phyloP scores from a whole-genome alignment of 2,797 vertebrate species.

The Danio choprae region DNA sequence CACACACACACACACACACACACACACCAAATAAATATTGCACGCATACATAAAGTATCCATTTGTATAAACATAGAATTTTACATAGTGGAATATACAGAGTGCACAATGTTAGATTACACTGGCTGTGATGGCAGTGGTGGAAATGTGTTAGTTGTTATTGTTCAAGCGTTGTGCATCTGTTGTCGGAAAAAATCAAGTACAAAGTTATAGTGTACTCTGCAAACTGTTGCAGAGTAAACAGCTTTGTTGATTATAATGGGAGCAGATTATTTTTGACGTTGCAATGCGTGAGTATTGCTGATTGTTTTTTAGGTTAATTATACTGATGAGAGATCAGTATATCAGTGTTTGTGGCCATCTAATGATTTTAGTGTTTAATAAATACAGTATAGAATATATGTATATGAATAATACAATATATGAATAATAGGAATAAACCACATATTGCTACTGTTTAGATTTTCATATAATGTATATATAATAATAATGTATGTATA shows the following conservation, averaged over 20 bases:
- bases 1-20: slow-evolving; percentile 48
- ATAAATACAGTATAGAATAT: background rate
- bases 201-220: background rate
- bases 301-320: background rate
- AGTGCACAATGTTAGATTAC: slow-evolving; percentile 5
- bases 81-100: slow-evolving; percentile 5
- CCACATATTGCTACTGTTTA: too few relatives aligned
- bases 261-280: background rate
- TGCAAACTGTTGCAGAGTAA: background rate
- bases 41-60: slow-evolving; percentile 43
- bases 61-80: slow-evolving; percentile 43
- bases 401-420: too few relatives aligned
- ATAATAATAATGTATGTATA: too few relatives aligned
- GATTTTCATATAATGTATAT: too few relatives aligned
- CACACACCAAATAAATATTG: slow-evolving; percentile 4
- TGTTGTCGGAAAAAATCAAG: background rate
- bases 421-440: too few relatives aligned
- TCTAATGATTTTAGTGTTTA: background rate
- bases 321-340: too few relatives aligned
- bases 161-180: background rate
- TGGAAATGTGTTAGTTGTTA: background rate
- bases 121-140: background rate
- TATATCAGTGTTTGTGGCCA: background rate
- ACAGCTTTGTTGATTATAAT: background rate
- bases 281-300: background rate